Conservation (phyloP, 2,888 invertebrate genomes). For the Blera fallax region DNA sequence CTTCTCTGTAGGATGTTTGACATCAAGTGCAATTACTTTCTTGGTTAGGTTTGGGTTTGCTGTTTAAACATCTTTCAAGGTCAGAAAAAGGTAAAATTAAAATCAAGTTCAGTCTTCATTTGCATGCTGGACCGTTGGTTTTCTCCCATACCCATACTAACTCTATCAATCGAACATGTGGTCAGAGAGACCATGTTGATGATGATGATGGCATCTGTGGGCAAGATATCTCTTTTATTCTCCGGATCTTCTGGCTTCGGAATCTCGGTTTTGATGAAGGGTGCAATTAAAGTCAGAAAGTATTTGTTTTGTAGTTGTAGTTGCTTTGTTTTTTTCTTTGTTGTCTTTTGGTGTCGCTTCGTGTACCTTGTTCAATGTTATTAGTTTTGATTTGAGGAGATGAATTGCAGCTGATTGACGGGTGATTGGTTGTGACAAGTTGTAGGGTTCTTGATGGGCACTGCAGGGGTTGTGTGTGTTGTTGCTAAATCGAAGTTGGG, state of each 20-base stretch:
- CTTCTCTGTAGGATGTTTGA: constrained; percentile 56
- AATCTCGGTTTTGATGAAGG: constrained; percentile 60
- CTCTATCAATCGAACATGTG: constrained; percentile 55
- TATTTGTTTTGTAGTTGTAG: constrained; percentile 58
- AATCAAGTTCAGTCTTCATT: constrained; percentile 68
- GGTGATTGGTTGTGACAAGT: constrained; percentile 67
- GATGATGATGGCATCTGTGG: constrained; percentile 61
- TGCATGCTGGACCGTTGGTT: constrained; percentile 52
- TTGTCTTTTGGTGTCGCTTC: constrained; percentile 19
- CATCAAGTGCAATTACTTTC: constrained; percentile 71
- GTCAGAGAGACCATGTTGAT: constrained; percentile 53
- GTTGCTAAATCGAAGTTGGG: constrained; percentile 57
- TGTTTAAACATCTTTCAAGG: constrained; percentile 58
- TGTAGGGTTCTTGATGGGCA: constrained; percentile 50
- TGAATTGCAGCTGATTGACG: constrained; percentile 69
- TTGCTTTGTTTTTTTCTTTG: constrained; percentile 8
- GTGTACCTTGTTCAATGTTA: constrained; percentile 63
- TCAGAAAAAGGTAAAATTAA: constrained; percentile 66
- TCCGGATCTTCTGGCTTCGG: constrained; percentile 13
- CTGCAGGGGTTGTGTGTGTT: constrained; percentile 4
- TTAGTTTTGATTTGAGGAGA: constrained; percentile 66
- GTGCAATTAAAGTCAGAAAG: constrained; percentile 70
- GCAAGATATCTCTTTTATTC: constrained; percentile 66
- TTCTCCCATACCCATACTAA: not conserved
- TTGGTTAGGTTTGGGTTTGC: constrained; percentile 52